phyloP scores from a whole-genome alignment of 2,888 invertebrate species.

The Cataglyphis livida region DNA sequence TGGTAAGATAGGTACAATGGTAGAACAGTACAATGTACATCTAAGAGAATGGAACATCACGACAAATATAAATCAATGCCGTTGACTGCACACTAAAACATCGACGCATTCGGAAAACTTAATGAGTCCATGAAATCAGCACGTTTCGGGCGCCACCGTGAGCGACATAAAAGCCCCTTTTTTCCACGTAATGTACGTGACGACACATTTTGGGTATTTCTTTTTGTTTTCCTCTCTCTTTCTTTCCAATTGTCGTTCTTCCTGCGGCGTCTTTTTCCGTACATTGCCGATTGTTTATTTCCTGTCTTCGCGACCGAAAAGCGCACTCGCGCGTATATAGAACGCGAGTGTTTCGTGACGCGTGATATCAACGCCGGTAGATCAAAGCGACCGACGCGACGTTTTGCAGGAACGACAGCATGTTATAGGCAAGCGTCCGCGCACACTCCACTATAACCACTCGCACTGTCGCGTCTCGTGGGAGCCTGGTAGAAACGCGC shows the following conservation, averaged over 20 bases:
- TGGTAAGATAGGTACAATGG: neutral
- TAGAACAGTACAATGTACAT: neutral
- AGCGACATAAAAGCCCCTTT: neutral
- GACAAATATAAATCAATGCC: conserved; percentile 30
- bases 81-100: neutral
- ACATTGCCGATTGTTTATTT: conserved; percentile 70
- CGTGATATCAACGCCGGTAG: conserved; percentile 77
- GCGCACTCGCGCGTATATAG: conserved; percentile 72
- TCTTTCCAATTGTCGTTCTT: neutral
- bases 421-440: conserved; percentile 10
- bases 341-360: conserved; percentile 64
- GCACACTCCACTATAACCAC: conserved; percentile 36
- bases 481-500: conserved; percentile 37
- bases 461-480: conserved; percentile 32
- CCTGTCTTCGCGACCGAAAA: conserved; percentile 70
- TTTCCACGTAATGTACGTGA: conserved; percentile 20
- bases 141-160: neutral
- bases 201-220: conserved; percentile 4
- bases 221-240: neutral
- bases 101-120: conserved; percentile 9
- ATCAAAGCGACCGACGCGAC: conserved; percentile 72
- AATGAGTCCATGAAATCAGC: conserved; percentile 34
- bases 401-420: conserved; percentile 45
- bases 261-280: conserved; percentile 11
- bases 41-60: neutral